Evolutionary conservation across 2,888 invertebrate species (phyloP).

Genomic region (Megamerina dolium): DNA sequence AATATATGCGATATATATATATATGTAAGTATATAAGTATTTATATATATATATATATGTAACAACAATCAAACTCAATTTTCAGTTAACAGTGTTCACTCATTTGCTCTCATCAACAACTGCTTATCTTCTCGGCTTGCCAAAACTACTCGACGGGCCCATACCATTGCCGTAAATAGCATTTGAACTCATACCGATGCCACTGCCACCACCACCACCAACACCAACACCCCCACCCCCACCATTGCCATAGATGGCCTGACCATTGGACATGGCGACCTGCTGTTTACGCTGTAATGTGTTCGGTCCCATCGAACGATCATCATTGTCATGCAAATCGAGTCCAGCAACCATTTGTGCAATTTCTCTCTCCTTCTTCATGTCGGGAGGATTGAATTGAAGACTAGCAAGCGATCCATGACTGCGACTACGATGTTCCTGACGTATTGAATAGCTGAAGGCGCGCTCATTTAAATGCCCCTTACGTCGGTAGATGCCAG

Average conservation of each 20-base stretch:
- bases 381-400: conserved; percentile 79
- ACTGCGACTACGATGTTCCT: conserved; percentile 87
- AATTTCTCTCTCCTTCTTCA: conserved; percentile 86
- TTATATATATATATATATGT: conserved; percentile 6
- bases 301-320: conserved; percentile 48
- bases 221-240: conserved; percentile 15
- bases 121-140: conserved; percentile 48
- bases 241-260: conserved; percentile 14
- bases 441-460: conserved; percentile 88
- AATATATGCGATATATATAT: no score
- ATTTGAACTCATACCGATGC: conserved; percentile 11
- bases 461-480: conserved; percentile 89
- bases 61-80: no score
- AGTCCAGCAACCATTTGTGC: conserved; percentile 90
- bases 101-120: no score
- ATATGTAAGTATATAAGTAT: conserved; percentile 10
- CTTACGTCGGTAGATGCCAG: conserved; percentile 84
- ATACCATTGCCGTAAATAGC: conserved; percentile 32
- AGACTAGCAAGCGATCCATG: conserved; percentile 88
- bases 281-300: conserved; percentile 42
- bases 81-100: no score
- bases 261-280: conserved; percentile 34
- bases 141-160: conserved; percentile 41
- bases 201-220: no score
- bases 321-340: conserved; percentile 66